phyloP scores from a whole-genome alignment of 1,140 invertebrate species.

The Cotesia typhae region DNA sequence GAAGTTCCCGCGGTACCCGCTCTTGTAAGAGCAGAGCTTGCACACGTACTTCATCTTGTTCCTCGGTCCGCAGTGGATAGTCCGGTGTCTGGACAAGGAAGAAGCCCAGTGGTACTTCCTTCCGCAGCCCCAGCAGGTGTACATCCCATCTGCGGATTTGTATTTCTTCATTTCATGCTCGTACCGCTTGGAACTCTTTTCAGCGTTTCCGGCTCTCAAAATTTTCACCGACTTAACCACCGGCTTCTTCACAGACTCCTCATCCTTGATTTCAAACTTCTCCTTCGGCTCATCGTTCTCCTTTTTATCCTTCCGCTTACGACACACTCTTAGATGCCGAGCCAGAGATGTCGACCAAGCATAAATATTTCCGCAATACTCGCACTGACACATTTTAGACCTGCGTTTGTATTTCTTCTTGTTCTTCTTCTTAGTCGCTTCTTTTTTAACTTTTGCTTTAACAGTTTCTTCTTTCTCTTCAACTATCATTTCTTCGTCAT shows the following conservation, averaged over 20 bases:
- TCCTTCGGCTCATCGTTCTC: neutral
- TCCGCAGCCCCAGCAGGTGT: constrained; percentile 46
- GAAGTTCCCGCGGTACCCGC: constrained; percentile 38
- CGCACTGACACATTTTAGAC: constrained; percentile 29
- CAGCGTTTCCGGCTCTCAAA: neutral
- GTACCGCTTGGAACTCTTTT: constrained; percentile 8
- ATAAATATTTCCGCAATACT: constrained; percentile 40
- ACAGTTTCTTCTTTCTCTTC: too few species aligned
- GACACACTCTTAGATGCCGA: constrained; percentile 25
- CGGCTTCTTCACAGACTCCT: neutral
- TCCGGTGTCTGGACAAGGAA: constrained; percentile 54
- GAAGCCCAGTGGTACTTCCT: constrained; percentile 50
- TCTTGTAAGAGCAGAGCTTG: constrained; percentile 28
- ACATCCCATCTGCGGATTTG: constrained; percentile 22
- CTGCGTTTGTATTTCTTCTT: neutral
- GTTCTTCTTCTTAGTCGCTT: too few species aligned
- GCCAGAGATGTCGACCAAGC: constrained; percentile 18
- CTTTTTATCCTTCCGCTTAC: neutral
- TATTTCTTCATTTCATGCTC: constrained; percentile 30
- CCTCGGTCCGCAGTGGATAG: constrained; percentile 52
- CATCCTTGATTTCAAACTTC: neutral
- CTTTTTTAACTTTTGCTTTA: too few species aligned
- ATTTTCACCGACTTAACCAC: neutral
- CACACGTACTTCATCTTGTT: constrained; percentile 42
- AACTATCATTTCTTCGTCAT: neutral